Base-by-base conservation (phyloP, 2,888 invertebrate genomes). In the Nymphalis c-album region DNA sequence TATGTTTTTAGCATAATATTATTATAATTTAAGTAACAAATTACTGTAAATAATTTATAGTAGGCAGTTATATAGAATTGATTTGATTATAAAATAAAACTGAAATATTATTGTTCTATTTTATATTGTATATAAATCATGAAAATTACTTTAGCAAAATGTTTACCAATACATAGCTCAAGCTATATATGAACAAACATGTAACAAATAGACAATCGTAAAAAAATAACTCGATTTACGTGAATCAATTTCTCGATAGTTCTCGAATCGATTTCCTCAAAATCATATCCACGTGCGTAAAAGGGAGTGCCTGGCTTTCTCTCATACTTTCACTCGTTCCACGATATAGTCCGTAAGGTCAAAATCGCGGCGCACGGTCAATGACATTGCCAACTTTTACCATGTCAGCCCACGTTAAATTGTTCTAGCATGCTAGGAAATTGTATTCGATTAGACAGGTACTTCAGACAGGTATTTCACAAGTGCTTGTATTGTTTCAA, bases 331-430 rank as follows among this genome's bases (percentile, higher is more conserved):
- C 85, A 80, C 84, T 80, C 76, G 77, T 77, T 57, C 57, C 57
- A 55, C 79, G 74, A 77, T 82, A 82, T 84, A 79, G 80, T 77
- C 73, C 71, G 73, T 74, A 77, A 78, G 79, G 80, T 80, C 80
- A 79, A 79, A 78, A 76, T 75, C 77, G 70, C 75, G 74, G 71
- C 65, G 64, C 64, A 62, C 72, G 79, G 78, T 77, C 79, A 76
- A 73, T 71, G 78, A 77, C 78, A 71, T 73, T 73, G 75, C 74
- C 78, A 81, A 84, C 85, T 85, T 84, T 84, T 85, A 84, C 85
- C 77, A 68, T 68, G 48, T 48, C 63, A 60, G 50, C 70, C 70
- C 68, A 71, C 65, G 70, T 57, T 61, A 60, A 40, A 66, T 55
- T 47, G n/a, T 66, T 55, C 60, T 66, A 61, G 60, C 55, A 31